Evolutionary conservation across 1,140 invertebrate genomes (phyloP), one percentile per base, ranked within the genome.

Genomic region (Bombus pyrosoma): DNA sequence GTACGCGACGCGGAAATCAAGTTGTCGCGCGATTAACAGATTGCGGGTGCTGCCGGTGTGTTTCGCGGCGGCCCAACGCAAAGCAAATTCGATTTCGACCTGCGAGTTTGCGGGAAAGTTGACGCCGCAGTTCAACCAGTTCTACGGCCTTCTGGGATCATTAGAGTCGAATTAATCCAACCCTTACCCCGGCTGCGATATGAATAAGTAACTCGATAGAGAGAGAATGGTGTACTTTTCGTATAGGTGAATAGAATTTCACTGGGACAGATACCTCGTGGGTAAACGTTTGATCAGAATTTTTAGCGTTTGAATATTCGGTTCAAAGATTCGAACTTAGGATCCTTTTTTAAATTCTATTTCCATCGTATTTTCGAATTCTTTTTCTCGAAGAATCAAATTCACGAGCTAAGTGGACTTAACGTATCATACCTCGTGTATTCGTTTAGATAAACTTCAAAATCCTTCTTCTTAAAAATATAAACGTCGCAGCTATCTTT

Each of bases 21-120:
- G 41, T 68, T 68, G 62, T 79, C 64, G 77, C 4, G 41, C 64
- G 77, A 79, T 79, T 68, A 68, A 79, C 64, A 37, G 77, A 79
- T 79, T 15, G 76, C 28, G 57, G 39, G 28, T 62, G 8, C 73
- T 22, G 32, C 72, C 4, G 32, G 43, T 15, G 71, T 73, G 41
- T 32, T 41, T 74, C 43, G 43, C 72, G 72, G 72, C 72, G n/a
- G 9, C 41, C 72, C 59, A 32, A 59, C 34, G 53, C 53, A 41
- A 37, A 59, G 39, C 57, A 41, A 78, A 78, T 41, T 78, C 57
- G 75, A 78, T 66, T 78, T 32, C 28, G 37, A 72, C 39, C 39
- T 2, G 10, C 75, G 75, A 77, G 57, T 43, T 77, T 39, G 75
- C 53, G 75, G 57, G 5, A 53, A 78, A 78, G 59, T 66, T 64